Base-by-base conservation (phyloP, 2,888 invertebrate species). In the Dynastes hyllus region DNA sequence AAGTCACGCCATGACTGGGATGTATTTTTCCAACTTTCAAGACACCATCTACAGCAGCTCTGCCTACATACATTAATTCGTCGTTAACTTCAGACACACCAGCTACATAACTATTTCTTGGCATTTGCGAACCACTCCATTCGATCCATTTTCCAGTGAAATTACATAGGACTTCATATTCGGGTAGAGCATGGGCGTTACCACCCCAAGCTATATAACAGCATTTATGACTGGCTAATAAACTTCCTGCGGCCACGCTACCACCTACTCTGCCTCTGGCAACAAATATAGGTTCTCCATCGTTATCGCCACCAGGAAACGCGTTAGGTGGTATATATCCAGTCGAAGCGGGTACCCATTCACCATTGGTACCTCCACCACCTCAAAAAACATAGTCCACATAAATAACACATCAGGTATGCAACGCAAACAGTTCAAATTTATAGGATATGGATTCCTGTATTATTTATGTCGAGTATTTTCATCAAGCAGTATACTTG, bases 21-120 rank as follows among this genome's bases (percentile, higher is more conserved):
- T 97, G 96, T 2, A 97, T 94, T 90, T 97, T 96, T 85, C 96
- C 96, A 32, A 94, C 91, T 37, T 95, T 95, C 66, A 95, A 82
- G 80, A 94, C 92, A 79, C 94, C 95, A 83, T 96, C 95, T 85
- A 96, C 95, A 53, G 91, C 90, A 0, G 93, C 94, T 81, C 96
- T 93, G 16, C 96, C 96, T 51, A 96, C 90, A 88, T 92, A 96
- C 2, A 96, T 90, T 0, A 95, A 92, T 86, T 96, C 96, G 0
- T 96, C 95, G 40, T 94, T 94, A 85, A 94, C 58, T 73, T 73
- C 73, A 13, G 73, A 73, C 11, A 40, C 22, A 0, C 73, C 73
- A 37, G 73, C 73, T n/a, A 73, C 73, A 4, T 58, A 73, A 40
- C 40, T 58, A 32, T 58, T 73, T 40, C 73, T 73, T 37, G 73